These are phyloP conservation scores for Alectoris magna DNA, from an alignment of 2,797 vertebrate species.

Conservation along the genomic window DNA sequence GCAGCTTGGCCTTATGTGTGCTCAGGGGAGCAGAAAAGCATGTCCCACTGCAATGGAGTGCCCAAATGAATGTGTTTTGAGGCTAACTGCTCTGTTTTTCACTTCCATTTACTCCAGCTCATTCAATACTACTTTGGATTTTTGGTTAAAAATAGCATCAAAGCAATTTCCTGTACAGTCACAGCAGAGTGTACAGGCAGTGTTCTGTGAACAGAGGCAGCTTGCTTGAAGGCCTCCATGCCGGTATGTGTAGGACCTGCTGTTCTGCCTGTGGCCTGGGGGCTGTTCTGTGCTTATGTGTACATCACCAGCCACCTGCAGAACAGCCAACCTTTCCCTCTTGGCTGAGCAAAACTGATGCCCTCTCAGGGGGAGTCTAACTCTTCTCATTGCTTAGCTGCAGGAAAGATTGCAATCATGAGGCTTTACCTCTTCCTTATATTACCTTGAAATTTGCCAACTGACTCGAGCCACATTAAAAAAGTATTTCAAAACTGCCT, in stretches of 20 bases:
- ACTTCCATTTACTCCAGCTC: background rate
- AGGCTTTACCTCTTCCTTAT: background rate
- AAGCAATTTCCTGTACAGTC: background rate
- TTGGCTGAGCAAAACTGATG: background rate
- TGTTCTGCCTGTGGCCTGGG: background rate
- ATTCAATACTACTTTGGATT: background rate
- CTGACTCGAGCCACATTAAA: background rate
- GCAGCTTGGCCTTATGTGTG: background rate
- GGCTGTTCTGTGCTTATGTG: background rate
- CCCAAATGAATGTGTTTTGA: background rate
- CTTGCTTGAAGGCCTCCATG: background rate
- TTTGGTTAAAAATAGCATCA: background rate
- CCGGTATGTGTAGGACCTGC: fast-evolving
- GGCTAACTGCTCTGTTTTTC: background rate
- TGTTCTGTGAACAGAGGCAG: background rate
- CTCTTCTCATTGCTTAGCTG: background rate
- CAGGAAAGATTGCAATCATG: background rate
- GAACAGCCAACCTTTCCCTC: background rate
- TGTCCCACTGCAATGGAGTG: background rate
- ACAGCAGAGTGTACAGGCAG: background rate
- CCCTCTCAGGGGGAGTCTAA: background rate
- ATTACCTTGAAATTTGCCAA: background rate
- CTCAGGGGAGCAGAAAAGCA: background rate
- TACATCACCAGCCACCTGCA: background rate
- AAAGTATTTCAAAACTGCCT: background rate